These are phyloP conservation scores for Aphidius gifuensis DNA, from an alignment of 1,140 invertebrate species.

Conservation along the genomic window DNA sequence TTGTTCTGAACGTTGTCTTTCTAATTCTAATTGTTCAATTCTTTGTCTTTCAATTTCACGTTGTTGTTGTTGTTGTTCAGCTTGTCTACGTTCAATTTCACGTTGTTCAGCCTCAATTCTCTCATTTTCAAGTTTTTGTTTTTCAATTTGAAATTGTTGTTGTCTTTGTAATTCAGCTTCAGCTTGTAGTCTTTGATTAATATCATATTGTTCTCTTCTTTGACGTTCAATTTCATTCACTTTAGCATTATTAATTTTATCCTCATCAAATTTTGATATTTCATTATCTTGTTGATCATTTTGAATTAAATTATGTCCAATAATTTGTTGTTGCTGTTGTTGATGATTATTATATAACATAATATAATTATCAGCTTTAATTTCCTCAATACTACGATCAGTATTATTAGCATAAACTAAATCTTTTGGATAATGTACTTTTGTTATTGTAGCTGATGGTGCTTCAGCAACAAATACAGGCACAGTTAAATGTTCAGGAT, in stretches of 20 bases:
- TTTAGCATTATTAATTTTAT: slow-evolving; percentile 7
- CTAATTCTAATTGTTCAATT: slow-evolving; percentile 33
- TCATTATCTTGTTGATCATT: not conserved
- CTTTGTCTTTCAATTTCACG: slow-evolving; percentile 35
- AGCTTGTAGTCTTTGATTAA: slow-evolving; percentile 24
- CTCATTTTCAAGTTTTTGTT: slow-evolving; percentile 37
- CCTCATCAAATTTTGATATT: not conserved
- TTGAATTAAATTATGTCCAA: slow-evolving; percentile 17
- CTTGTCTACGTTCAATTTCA: slow-evolving; percentile 34
- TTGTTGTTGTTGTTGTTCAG: slow-evolving; percentile 20
- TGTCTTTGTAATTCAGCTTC: slow-evolving; percentile 33
- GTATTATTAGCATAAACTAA: slow-evolving; percentile 62
- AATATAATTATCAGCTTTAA: slow-evolving; percentile 52
- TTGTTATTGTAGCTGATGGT: slow-evolving; percentile 57
- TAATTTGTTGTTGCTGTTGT: slow-evolving; percentile 15
- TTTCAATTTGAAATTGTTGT: slow-evolving; percentile 36
- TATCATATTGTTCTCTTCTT: slow-evolving; percentile 20
- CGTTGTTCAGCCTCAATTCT: slow-evolving; percentile 32
- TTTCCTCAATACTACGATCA: slow-evolving; percentile 68
- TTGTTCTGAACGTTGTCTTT: slow-evolving; percentile 33
- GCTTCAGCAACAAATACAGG: slow-evolving; percentile 63
- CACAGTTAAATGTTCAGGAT: slow-evolving; percentile 58
- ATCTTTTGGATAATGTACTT: slow-evolving; percentile 49
- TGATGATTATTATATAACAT: slow-evolving; percentile 16
- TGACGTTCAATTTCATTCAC: slow-evolving; percentile 17